Evolutionary conservation across 1,140 invertebrate genomes (phyloP).

Genomic region (Laupala kohalensis): DNA sequence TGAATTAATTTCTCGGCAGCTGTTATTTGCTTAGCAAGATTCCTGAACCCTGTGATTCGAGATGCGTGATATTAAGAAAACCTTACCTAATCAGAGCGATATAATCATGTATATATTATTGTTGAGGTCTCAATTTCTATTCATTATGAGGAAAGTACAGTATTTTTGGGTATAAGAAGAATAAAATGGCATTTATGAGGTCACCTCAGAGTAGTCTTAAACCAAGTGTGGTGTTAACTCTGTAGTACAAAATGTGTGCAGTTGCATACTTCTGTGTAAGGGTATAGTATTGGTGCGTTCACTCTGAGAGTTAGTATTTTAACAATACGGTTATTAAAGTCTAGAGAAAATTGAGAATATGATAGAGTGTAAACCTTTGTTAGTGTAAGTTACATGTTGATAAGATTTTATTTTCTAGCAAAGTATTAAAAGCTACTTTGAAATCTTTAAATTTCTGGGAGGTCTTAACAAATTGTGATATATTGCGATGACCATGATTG

Average conservation of each 20-base stretch:
- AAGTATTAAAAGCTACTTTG: not conserved
- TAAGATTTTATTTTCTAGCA: not conserved
- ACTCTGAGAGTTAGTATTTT: not conserved
- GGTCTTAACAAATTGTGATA: too few species aligned
- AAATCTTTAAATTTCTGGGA: too few species aligned
- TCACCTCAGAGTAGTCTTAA: not conserved
- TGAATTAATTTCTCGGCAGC: not conserved
- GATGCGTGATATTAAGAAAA: too few species aligned
- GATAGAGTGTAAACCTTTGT: not conserved
- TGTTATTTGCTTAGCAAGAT: not conserved
- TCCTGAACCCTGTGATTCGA: not conserved
- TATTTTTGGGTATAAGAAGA: not conserved
- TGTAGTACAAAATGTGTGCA: not conserved
- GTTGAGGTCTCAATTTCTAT: not conserved
- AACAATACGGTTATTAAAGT: too few species aligned
- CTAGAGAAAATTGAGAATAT: too few species aligned
- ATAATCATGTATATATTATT: not conserved
- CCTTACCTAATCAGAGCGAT: not conserved
- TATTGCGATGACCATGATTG: too few species aligned
- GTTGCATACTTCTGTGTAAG: not conserved
- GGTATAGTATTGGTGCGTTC: not conserved
- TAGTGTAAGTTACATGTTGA: not conserved
- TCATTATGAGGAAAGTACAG: not conserved
- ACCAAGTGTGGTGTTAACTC: not conserved
- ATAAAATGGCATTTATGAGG: not conserved